These are phyloP conservation scores for Zootermopsis nevadensis DNA, from an alignment of 2,888 invertebrate genomes.

Conservation along the genomic window DNA sequence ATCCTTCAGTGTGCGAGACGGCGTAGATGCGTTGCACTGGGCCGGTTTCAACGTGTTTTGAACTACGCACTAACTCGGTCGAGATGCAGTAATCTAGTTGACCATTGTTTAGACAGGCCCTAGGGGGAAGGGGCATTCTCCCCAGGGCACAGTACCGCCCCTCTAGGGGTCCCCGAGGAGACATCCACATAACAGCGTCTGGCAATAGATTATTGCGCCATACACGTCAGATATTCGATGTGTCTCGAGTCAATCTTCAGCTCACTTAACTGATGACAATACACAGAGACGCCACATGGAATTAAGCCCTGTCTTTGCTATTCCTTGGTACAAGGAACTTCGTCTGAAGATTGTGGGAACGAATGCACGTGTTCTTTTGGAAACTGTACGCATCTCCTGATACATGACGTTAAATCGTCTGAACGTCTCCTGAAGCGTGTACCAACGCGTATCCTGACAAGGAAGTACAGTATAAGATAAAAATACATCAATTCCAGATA, in stretches of 20 bases:
- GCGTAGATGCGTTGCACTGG: no score
- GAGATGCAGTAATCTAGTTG: neutral
- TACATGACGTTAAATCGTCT: no score
- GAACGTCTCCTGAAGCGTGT: no score
- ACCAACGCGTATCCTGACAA: no score
- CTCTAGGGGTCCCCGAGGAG: conserved; percentile 23
- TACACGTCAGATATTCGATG: neutral
- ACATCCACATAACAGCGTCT: conserved; percentile 17
- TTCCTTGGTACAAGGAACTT: no score
- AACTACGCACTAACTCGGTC: neutral
- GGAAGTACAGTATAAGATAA: no score
- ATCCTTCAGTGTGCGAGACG: no score
- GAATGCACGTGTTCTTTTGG: no score
- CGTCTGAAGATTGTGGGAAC: no score
- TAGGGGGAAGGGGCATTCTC: neutral
- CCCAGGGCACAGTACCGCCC: conserved; percentile 12
- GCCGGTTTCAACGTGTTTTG: neutral
- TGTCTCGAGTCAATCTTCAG: neutral
- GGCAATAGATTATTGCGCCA: neutral
- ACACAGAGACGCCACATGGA: neutral
- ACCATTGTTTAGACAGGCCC: conserved; percentile 9
- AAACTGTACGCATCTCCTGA: no score
- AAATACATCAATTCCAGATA: no score
- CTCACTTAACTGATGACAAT: neutral
- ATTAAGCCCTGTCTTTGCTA: no score